Evolutionary conservation across 2,113 vertebrate species (phyloP).

Genomic region (Ciconia boyciana): DNA sequence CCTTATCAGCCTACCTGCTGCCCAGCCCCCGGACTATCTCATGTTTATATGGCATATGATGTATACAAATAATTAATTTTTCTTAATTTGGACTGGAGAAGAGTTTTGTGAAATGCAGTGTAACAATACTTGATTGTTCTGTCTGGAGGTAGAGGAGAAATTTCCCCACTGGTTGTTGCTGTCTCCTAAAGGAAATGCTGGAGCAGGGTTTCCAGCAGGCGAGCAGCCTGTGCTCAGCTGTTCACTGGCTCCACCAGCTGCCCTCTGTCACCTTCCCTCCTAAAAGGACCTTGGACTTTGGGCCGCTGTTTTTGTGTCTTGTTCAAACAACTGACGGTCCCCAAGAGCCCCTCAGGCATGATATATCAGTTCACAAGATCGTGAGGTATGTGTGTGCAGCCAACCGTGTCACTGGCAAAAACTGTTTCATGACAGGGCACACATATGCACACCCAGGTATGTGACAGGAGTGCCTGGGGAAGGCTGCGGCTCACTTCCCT

Average conservation of each 20-base stretch:
- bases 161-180: not conserved
- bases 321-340: not conserved
- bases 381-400: not conserved
- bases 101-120: not conserved
- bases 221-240: not conserved
- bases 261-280: not conserved
- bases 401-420: not conserved
- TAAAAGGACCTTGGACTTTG: not conserved
- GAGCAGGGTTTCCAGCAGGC: not conserved
- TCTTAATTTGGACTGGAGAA: not conserved
- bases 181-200: not conserved
- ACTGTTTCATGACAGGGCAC: rapidly evolving
- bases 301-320: not conserved
- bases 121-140: not conserved
- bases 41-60: rapidly evolving
- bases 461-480: not conserved
- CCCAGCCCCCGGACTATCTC: not conserved
- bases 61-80: not conserved
- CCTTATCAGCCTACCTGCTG: not conserved
- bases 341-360: not conserved
- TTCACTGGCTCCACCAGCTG: not conserved
- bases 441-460: rapidly evolving
- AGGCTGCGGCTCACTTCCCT: not conserved
- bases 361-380: rapidly evolving
- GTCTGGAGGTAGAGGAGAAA: not conserved